phyloP scores from a whole-genome alignment of 2,113 vertebrate genomes.

The Narcine bancroftii region DNA sequence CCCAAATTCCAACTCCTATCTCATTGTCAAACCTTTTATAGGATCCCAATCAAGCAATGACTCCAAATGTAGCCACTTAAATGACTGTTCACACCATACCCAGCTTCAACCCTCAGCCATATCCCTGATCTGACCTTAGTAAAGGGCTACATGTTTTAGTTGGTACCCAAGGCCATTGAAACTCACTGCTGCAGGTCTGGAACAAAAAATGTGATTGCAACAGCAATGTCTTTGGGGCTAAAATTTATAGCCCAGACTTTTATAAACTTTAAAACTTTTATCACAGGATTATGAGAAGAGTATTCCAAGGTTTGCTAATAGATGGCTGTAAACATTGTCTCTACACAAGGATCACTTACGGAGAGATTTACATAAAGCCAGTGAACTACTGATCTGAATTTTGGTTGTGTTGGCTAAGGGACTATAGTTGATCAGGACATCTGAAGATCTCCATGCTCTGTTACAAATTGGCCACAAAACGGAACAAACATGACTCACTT shows the following conservation, averaged over 20 bases:
- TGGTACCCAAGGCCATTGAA: too few relatives aligned
- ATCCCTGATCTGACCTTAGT: too few relatives aligned
- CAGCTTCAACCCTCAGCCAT: too few relatives aligned
- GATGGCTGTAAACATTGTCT: neutral
- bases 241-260: neutral
- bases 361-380: neutral
- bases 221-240: too few relatives aligned
- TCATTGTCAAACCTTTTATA: too few relatives aligned
- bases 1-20: too few relatives aligned
- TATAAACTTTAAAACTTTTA: neutral
- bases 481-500: neutral
- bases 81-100: too few relatives aligned
- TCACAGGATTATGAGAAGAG: neutral
- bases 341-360: neutral
- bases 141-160: too few relatives aligned
- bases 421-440: neutral
- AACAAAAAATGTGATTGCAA: too few relatives aligned
- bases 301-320: neutral
- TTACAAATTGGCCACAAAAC: neutral
- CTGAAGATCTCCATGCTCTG: neutral
- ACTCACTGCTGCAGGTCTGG: too few relatives aligned
- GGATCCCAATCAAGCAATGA: too few relatives aligned
- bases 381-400: neutral
- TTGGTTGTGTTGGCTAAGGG: neutral
- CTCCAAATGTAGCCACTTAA: too few relatives aligned